Percentiles rank a stretch among this genome's conserved stretches.
These are phyloP conservation scores for Actenoides hombroni DNA, from an alignment of 2,113 vertebrate genomes.

Conservation along the genomic window DNA sequence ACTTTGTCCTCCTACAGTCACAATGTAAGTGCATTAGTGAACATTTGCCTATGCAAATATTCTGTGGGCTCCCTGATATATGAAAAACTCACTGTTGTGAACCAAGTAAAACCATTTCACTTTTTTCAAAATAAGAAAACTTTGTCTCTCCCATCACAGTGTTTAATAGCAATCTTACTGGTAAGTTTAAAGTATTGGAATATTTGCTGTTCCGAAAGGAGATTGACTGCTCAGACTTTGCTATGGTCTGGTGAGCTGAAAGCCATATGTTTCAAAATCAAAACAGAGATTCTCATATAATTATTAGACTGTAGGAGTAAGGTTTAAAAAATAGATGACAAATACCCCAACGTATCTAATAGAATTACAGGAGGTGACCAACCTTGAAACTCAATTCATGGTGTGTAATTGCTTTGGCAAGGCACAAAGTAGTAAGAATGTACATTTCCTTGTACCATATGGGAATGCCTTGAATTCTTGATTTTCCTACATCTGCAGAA, in stretches of 20 bases:
- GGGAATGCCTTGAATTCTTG: constrained; percentile 22
- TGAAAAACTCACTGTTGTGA: neutral
- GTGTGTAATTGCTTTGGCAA: constrained; percentile 46
- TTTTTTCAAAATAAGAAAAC: neutral
- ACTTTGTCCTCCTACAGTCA: neutral
- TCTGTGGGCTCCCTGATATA: fast-evolving
- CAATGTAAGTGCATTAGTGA: fast-evolving
- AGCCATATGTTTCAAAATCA: constrained; percentile 5
- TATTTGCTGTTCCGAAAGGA: neutral
- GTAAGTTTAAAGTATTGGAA: neutral
- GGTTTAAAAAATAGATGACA: constrained; percentile 19
- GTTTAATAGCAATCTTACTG: neutral
- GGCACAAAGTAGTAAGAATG: constrained; percentile 11
- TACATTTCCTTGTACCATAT: neutral
- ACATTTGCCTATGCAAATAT: neutral
- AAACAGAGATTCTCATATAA: neutral
- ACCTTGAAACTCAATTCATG: constrained; percentile 48
- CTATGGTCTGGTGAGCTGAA: neutral
- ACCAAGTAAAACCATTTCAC: neutral
- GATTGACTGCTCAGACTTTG: neutral
- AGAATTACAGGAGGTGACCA: constrained; percentile 27
- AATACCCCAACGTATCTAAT: neutral
- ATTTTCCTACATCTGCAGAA: neutral
- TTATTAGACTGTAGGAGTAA: neutral
- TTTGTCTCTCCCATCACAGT: neutral